These are phyloP conservation scores for Phymastichus coffea DNA, from an alignment of 1,140 invertebrate species.

Conservation along the genomic window DNA sequence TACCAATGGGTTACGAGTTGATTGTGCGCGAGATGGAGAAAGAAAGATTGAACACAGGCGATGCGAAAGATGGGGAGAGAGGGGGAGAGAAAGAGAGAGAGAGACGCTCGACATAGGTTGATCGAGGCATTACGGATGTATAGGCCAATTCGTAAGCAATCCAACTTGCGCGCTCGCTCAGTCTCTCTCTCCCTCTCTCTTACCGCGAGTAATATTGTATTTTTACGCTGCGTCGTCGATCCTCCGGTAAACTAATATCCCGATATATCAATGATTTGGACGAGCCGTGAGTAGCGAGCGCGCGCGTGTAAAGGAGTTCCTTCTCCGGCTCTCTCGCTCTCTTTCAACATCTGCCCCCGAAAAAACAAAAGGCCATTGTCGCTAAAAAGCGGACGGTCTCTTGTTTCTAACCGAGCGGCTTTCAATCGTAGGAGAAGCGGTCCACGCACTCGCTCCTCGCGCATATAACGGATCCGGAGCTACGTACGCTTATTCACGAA, in stretches of 20 bases:
- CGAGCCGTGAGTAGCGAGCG: too few relatives aligned
- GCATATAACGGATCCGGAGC: conserved; percentile 50
- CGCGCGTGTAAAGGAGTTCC: too few relatives aligned
- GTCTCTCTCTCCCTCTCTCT: too few relatives aligned
- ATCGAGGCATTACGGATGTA: conserved; percentile 56
- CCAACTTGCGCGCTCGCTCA: conserved; percentile 51
- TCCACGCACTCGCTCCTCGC: not conserved
- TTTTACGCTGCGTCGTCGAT: conserved; percentile 53
- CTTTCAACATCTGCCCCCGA: conserved; percentile 59
- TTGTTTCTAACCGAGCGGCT: conserved; percentile 59
- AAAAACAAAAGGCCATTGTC: conserved; percentile 60
- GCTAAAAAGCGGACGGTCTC: conserved; percentile 56
- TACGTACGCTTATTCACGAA: conserved; percentile 14
- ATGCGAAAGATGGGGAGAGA: not conserved
- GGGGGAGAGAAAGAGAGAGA: conserved; percentile 29
- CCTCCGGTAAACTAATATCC: too few relatives aligned
- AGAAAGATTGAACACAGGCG: not conserved
- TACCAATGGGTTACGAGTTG: not conserved
- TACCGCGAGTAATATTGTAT: conserved; percentile 57
- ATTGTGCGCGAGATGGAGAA: not conserved
- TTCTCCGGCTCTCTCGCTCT: too few relatives aligned
- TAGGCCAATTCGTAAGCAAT: conserved; percentile 60
- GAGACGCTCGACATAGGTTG: conserved; percentile 39
- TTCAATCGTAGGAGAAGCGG: conserved; percentile 54
- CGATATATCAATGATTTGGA: too few relatives aligned